phyloP scores from a whole-genome alignment of 2,113 vertebrate species.

The Oryzias celebensis region DNA sequence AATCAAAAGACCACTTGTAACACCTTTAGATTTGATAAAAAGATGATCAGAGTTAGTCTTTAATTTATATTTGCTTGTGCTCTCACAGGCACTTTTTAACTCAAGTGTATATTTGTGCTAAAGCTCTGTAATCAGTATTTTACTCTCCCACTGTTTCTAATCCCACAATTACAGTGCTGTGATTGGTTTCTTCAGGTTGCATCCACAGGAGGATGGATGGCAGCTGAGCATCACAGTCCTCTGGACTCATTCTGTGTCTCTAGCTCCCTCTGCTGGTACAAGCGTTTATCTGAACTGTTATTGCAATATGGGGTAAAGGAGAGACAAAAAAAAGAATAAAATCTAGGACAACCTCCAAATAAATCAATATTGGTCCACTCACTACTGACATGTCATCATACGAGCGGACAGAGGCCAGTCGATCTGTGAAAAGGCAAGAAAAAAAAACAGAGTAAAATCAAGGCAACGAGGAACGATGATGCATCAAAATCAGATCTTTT shows the following conservation, averaged over 20 bases:
- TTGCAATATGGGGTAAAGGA: not conserved
- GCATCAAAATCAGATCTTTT: too few species aligned
- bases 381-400: constrained; percentile 87
- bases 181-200: constrained; percentile 55
- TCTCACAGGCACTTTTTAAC: constrained; percentile 22
- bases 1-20: too few species aligned
- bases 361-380: constrained; percentile 58
- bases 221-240: constrained; percentile 35
- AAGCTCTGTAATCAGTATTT: constrained; percentile 53
- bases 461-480: too few species aligned
- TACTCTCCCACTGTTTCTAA: constrained; percentile 57
- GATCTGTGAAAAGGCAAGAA: constrained; percentile 72
- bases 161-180: constrained; percentile 59
- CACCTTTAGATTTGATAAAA: too few species aligned
- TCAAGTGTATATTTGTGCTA: constrained; percentile 16
- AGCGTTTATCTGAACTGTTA: not conserved
- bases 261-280: constrained; percentile 56
- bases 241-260: constrained; percentile 18
- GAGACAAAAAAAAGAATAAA: not conserved
- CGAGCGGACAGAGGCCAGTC: constrained; percentile 78
- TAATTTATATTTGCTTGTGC: constrained; percentile 49
- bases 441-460: not conserved
- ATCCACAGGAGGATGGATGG: constrained; percentile 30
- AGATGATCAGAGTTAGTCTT: not conserved
- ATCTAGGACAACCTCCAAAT: not conserved